Percentiles rank a stretch among this genome's conserved stretches.
phyloP scores from a whole-genome alignment of 2,113 vertebrate genomes.

The Tonatia bakeri region DNA sequence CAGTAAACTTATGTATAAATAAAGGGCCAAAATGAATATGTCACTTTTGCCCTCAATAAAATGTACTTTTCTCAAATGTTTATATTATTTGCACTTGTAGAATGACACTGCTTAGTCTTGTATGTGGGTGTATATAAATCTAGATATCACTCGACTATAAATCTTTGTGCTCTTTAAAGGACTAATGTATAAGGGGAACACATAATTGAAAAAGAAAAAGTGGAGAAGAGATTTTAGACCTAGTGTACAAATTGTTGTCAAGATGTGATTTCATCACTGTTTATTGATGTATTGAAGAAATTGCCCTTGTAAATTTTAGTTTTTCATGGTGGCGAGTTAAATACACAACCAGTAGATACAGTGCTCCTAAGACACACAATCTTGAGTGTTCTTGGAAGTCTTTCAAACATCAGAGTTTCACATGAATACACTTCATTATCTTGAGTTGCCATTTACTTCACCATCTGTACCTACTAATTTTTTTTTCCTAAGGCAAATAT shows the following conservation, averaged over 20 bases:
- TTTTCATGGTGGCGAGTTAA: background rate
- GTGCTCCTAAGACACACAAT: background rate
- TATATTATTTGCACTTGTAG: background rate
- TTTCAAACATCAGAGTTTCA: background rate
- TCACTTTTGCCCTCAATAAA: background rate
- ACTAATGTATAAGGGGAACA: background rate
- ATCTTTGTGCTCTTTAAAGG: slow-evolving; percentile 2
- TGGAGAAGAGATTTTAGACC: background rate
- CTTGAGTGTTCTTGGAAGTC: background rate
- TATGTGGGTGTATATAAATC: background rate
- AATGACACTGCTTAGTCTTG: background rate
- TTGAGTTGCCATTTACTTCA: background rate
- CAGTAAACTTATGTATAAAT: background rate
- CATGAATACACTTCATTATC: background rate
- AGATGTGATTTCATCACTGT: background rate
- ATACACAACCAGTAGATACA: background rate
- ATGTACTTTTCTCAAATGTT: background rate
- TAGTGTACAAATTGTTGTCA: background rate
- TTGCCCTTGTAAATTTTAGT: background rate
- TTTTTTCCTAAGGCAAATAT: background rate
- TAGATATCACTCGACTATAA: background rate
- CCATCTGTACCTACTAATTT: background rate
- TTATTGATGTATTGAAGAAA: slow-evolving; percentile 6
- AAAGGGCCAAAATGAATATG: background rate
- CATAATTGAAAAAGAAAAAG: background rate